These are phyloP conservation scores for Stenolophus ochropezus DNA, from an alignment of 2,888 invertebrate species.

Conservation along the genomic window DNA sequence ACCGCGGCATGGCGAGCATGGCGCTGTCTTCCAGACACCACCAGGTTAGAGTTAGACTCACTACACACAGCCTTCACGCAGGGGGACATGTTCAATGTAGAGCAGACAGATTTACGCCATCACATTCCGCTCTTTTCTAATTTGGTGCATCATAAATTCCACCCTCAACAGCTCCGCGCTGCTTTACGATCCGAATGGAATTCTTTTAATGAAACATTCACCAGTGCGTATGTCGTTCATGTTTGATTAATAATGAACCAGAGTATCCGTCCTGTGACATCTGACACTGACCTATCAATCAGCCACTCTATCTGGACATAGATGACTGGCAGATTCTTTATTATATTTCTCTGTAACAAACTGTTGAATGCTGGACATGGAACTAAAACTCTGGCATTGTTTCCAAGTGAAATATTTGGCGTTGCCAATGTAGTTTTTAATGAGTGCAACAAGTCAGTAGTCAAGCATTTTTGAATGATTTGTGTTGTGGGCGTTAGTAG, in stretches of 20 bases:
- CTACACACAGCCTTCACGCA: background rate
- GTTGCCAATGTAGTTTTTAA: no score
- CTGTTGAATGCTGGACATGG: background rate
- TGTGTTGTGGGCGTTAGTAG: no score
- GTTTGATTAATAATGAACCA: background rate
- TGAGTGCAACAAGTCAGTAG: background rate
- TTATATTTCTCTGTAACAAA: background rate
- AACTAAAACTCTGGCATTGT: background rate
- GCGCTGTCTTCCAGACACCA: background rate
- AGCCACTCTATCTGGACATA: background rate
- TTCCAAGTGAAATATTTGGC: no score
- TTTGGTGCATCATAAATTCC: slow-evolving; percentile 35
- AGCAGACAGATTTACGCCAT: slow-evolving; percentile 15
- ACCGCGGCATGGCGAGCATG: slow-evolving; percentile 4
- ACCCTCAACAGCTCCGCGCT: background rate
- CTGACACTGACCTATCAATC: background rate
- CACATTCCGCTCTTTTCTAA: slow-evolving; percentile 30
- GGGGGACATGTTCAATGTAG: slow-evolving; percentile 31
- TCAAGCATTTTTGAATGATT: background rate
- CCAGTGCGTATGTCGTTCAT: background rate
- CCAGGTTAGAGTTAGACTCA: background rate
- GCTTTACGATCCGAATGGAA: slow-evolving; percentile 8
- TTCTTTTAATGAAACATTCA: slow-evolving; percentile 28
- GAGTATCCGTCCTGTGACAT: background rate
- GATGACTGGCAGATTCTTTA: background rate